A percentile compares a stretch with the other conserved stretches of the same genome.
These are phyloP conservation scores for Alfaro cultratus DNA, from an alignment of 2,797 vertebrate species.

Conservation along the genomic window DNA sequence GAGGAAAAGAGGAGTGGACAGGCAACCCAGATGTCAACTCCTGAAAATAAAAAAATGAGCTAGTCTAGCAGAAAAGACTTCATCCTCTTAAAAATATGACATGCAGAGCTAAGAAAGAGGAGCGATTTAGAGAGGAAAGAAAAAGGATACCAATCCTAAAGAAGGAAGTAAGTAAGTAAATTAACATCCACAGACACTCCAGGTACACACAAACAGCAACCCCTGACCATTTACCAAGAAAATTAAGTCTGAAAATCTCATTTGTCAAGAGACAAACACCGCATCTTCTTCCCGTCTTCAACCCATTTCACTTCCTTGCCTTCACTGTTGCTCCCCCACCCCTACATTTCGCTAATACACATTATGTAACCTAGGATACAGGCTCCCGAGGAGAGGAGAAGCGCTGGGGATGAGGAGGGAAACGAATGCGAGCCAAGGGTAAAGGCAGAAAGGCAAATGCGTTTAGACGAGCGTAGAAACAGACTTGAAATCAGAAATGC, in stretches of 20 bases:
- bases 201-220: slow-evolving; percentile 4
- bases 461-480: slow-evolving; percentile 28
- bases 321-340: slow-evolving; percentile 24
- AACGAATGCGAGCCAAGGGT: slow-evolving; percentile 37
- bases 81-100: slow-evolving; percentile 26
- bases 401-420: slow-evolving; percentile 26
- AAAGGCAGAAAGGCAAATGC: slow-evolving; percentile 32
- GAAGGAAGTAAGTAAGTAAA: neutral
- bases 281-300: slow-evolving; percentile 33
- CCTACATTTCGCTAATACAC: slow-evolving; percentile 50
- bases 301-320: slow-evolving; percentile 23
- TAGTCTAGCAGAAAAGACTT: slow-evolving; percentile 22
- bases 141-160: slow-evolving; percentile 7
- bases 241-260: slow-evolving; percentile 40
- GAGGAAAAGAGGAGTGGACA: slow-evolving; percentile 22
- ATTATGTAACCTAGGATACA: slow-evolving; percentile 65
- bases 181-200: neutral
- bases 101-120: neutral
- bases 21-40: slow-evolving; percentile 68
- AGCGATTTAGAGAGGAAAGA: neutral
- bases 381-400: slow-evolving; percentile 42
- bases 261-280: slow-evolving; percentile 31
- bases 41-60: slow-evolving; percentile 68
- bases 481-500: slow-evolving; percentile 33
- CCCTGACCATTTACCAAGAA: slow-evolving; percentile 7